Evolutionary conservation across 2,888 invertebrate species (phyloP).

Genomic region (Petrolisthes cinctipes): DNA sequence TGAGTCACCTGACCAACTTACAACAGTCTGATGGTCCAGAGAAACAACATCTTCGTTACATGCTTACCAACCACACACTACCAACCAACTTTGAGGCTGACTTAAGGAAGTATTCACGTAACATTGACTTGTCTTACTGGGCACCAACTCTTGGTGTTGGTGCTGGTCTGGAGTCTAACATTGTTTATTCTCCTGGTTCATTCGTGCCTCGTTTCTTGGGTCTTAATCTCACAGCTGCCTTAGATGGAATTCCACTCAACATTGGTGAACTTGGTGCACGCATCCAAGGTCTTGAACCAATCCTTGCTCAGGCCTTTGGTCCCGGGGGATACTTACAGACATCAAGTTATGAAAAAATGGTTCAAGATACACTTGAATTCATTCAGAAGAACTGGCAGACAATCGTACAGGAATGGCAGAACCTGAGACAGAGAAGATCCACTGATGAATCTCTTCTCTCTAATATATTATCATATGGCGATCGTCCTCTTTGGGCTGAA

Average conservation of each 20-base stretch:
- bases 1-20: conserved; percentile 54
- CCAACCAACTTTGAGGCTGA: conserved; percentile 39
- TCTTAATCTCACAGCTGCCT: conserved; percentile 52
- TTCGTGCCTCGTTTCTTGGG: conserved; percentile 43
- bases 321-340: conserved; percentile 42
- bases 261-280: conserved; percentile 53
- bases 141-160: conserved; percentile 46
- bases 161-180: conserved; percentile 49
- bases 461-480: conserved; percentile 12
- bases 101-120: conserved; percentile 43
- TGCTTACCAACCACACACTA: conserved; percentile 26
- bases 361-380: conserved; percentile 23
- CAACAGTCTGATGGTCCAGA: conserved; percentile 47
- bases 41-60: conserved; percentile 39
- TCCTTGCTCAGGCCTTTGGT: conserved; percentile 48
- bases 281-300: conserved; percentile 47
- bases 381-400: conserved; percentile 22
- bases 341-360: conserved; percentile 26
- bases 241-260: conserved; percentile 53
- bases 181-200: conserved; percentile 55
- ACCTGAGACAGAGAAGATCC: conserved; percentile 29
- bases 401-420: conserved; percentile 26
- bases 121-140: conserved; percentile 53
- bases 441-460: conserved; percentile 6
- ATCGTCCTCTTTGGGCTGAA: conserved; percentile 1